Evolutionary conservation across 2,888 invertebrate genomes (phyloP).

Genomic region (Phania funesta): DNA sequence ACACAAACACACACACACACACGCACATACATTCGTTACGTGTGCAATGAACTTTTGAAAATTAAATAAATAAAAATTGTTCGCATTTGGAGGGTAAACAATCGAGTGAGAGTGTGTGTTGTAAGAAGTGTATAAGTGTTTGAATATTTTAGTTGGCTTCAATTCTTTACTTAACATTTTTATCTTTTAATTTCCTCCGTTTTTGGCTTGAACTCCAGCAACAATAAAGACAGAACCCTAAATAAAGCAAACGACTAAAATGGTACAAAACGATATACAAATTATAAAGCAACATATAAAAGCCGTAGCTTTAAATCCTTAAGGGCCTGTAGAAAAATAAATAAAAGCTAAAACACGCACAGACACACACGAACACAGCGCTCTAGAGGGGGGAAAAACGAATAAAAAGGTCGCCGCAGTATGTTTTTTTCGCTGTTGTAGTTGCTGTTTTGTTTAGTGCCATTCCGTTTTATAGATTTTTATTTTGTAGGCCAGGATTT

Average conservation of each 20-base stretch:
- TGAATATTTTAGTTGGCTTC: conserved; percentile 42
- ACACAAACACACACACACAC: background rate
- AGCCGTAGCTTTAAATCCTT: conserved; percentile 55
- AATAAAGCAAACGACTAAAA: conserved; percentile 19
- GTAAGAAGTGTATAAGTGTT: conserved; percentile 5
- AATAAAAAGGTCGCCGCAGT: conserved; percentile 49
- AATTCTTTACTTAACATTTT: conserved; percentile 48
- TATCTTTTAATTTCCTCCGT: background rate
- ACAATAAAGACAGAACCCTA: conserved; percentile 4
- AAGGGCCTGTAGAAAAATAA: conserved; percentile 54
- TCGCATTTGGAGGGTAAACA: conserved; percentile 9
- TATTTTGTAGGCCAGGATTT: conserved; percentile 42
- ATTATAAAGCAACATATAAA: conserved; percentile 46
- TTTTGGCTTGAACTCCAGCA: conserved; percentile 20
- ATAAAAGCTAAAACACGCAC: conserved; percentile 18
- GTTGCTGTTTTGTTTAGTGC: conserved; percentile 11
- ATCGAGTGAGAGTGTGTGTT: background rate
- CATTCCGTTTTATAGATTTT: conserved; percentile 38
- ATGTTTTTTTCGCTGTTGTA: conserved; percentile 31
- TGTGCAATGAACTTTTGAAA: conserved; percentile 54
- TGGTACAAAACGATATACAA: conserved; percentile 37
- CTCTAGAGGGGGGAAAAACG: background rate
- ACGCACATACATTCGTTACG: background rate
- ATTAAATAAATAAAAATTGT: conserved; percentile 22
- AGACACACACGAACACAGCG: background rate